Percentiles rank a stretch among this genome's conserved stretches.
These are phyloP conservation scores for Arctopsyche grandis DNA, from an alignment of 1,140 invertebrate genomes.

Conservation along the genomic window DNA sequence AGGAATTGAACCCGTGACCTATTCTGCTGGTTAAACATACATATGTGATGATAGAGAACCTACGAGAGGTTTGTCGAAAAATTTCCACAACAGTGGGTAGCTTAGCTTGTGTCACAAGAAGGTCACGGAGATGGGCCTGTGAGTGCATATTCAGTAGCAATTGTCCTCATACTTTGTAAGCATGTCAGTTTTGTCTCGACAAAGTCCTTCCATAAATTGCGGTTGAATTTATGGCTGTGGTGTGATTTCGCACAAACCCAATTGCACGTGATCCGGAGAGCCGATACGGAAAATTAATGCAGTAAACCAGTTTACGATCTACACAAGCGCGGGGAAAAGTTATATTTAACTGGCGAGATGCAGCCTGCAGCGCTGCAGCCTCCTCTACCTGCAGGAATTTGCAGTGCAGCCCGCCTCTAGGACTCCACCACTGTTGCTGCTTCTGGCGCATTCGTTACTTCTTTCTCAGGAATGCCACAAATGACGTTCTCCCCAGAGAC, in stretches of 20 bases:
- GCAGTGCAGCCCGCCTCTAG: neutral
- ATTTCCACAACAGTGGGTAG: no score
- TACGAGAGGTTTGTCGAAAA: no score
- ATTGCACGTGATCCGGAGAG: conserved; percentile 42
- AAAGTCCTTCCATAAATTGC: neutral
- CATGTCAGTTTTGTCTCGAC: no score
- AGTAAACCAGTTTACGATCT: conserved; percentile 48
- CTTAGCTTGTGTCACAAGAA: no score
- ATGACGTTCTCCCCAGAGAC: no score
- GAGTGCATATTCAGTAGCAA: no score
- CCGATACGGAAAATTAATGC: conserved; percentile 50
- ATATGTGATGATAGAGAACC: no score
- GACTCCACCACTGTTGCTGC: neutral
- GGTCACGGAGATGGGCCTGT: no score
- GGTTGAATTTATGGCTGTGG: neutral
- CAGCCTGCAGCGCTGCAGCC: neutral
- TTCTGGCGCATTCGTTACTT: neutral
- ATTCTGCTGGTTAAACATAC: no score
- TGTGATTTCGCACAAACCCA: conserved; percentile 7
- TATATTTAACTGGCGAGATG: conserved; percentile 40
- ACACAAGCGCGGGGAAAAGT: conserved; percentile 19
- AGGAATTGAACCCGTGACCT: no score
- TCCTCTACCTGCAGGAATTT: conserved; percentile 12
- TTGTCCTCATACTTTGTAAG: no score
- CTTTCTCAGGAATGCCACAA: no score